These are phyloP conservation scores for Notolabrus celidotus DNA, from an alignment of 2,797 vertebrate genomes.

Conservation along the genomic window DNA sequence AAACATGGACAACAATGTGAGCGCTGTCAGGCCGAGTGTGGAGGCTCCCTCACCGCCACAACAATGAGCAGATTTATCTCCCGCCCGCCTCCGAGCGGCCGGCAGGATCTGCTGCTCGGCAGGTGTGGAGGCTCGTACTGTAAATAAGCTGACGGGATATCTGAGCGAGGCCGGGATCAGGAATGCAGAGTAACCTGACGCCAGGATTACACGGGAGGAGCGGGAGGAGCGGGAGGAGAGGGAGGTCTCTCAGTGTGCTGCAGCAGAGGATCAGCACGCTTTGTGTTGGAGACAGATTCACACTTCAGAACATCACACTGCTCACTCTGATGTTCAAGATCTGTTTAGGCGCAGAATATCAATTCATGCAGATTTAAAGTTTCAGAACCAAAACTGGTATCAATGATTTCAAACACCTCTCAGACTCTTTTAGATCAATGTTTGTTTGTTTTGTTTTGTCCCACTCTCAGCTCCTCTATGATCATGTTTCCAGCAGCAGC, in stretches of 20 bases:
- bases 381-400: too few relatives aligned
- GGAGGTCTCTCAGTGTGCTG: neutral
- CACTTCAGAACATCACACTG: neutral
- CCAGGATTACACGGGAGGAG: constrained; percentile 23
- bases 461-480: too few relatives aligned
- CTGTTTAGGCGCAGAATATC: neutral
- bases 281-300: neutral
- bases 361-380: too few relatives aligned
- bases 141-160: constrained; percentile 44
- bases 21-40: constrained; percentile 30
- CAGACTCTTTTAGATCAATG: too few relatives aligned
- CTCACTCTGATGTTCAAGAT: neutral
- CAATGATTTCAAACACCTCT: too few relatives aligned
- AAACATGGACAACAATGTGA: constrained; percentile 45
- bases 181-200: constrained; percentile 52
- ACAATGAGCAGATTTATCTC: constrained; percentile 57
- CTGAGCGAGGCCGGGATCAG: constrained; percentile 21
- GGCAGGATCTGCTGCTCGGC: constrained; percentile 37
- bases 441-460: too few relatives aligned
- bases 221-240: constrained; percentile 6
- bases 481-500: too few relatives aligned
- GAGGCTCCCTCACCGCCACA: constrained; percentile 34
- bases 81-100: constrained; percentile 22
- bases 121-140: constrained; percentile 54
- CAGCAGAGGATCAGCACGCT: neutral